Evolutionary conservation across 1,140 invertebrate genomes (phyloP), one percentile per base, ranked within the genome.

Genomic region (Tetramorium simillimum): DNA sequence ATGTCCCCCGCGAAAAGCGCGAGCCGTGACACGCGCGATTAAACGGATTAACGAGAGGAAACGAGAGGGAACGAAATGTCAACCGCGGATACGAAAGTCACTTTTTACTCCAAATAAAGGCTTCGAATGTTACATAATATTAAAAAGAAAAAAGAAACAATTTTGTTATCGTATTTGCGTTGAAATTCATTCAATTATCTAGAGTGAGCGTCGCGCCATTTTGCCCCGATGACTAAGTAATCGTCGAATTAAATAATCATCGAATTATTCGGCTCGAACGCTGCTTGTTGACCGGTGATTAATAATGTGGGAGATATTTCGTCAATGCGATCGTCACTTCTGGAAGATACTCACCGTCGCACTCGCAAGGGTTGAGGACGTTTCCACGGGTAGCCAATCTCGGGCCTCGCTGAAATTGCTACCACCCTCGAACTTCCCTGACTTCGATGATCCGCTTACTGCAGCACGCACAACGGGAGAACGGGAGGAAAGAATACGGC

Each of bases 271-370:
- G 0, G 18, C 63, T 43, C 1, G 33, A 65, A 24, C 28, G 3
- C 7, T 65, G 33, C 40, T 43, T 43, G 21, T 43, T 67, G 16
- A 65, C n/a, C n/a, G 9, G 5, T 24, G 10, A 24, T 60, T 60
- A 28, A 60, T 60, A 60, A 24, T n/a, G 6, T n/a, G 6, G 18
- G 18, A n/a, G 6, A 53, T 53, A n/a, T n/a, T 10, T 53, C 5
- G 18, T 53, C 16, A 10, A n/a, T 53, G 51, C 16, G 14, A 77
- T 6, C 9, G 43, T 18, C 7, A 18, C 53, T 5, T n/a, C n/a
- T n/a, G n/a, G 49, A 10, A 6, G n/a, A 40, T 81, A 81, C 77
- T 81, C 77, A 81, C 77, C 18, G 33, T 81, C 16, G 16, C 33
- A 40, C 33, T 60, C n/a, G 37, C 43, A 80, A 81, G 77, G 46